Conservation (phyloP, 2,888 invertebrate genomes). For the Drosophila kambysellisi region DNA sequence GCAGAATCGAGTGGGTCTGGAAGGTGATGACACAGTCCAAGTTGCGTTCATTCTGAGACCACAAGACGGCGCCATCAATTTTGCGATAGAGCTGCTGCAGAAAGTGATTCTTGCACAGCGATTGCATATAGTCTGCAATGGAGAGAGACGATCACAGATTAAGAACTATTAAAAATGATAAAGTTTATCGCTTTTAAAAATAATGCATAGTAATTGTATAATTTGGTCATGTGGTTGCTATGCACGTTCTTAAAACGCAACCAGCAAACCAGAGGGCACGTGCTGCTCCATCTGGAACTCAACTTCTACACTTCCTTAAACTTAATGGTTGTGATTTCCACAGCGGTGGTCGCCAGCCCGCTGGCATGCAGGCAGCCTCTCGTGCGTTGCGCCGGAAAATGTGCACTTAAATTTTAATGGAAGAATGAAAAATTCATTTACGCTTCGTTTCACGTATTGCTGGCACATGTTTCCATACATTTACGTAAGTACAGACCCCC, state of each 20-base stretch:
- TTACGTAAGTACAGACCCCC: slow-evolving; percentile 42
- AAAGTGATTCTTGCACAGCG: slow-evolving; percentile 95
- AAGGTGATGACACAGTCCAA: slow-evolving; percentile 97
- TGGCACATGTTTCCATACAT: slow-evolving; percentile 68
- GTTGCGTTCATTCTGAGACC: slow-evolving; percentile 95
- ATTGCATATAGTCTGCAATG: slow-evolving; percentile 93
- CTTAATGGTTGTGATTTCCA: slow-evolving; percentile 70
- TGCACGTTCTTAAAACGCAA: slow-evolving; percentile 5
- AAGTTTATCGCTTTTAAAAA: slow-evolving; percentile 10
- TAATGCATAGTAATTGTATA: slow-evolving; percentile 38
- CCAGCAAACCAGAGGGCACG: slow-evolving; percentile 15
- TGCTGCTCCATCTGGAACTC: slow-evolving; percentile 40
- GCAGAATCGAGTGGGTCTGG: slow-evolving; percentile 97
- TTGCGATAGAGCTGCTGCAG: slow-evolving; percentile 95
- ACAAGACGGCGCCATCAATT: slow-evolving; percentile 95
- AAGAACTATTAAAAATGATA: neutral
- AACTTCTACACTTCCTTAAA: slow-evolving; percentile 61
- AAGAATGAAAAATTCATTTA: slow-evolving; percentile 81
- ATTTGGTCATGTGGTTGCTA: slow-evolving; percentile 32
- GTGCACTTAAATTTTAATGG: slow-evolving; percentile 82
- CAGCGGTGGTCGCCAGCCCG: slow-evolving; percentile 12
- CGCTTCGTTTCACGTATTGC: slow-evolving; percentile 76
- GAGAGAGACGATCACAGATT: slow-evolving; percentile 13
- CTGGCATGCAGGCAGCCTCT: slow-evolving; percentile 38
- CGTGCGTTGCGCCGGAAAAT: slow-evolving; percentile 79